phyloP scores from a whole-genome alignment of 2,888 invertebrate species.

The Salpingus planirostris region DNA sequence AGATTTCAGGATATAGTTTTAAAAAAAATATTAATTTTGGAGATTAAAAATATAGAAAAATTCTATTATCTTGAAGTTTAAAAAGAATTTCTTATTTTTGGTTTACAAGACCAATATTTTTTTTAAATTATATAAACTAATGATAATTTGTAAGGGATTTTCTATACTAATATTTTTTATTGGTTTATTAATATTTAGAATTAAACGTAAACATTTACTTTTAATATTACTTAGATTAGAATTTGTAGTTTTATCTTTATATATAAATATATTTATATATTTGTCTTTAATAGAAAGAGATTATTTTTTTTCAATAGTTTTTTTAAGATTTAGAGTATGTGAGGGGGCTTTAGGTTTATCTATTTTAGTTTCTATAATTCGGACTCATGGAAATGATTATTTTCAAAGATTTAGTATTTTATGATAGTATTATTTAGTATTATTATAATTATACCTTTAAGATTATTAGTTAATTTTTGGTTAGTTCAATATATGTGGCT shows the following conservation, averaged over 20 bases:
- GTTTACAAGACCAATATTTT: slow-evolving; percentile 60
- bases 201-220: slow-evolving; percentile 51
- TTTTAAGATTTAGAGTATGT: slow-evolving; percentile 46
- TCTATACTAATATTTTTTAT: slow-evolving; percentile 46
- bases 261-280: slow-evolving; percentile 5
- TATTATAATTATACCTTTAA: slow-evolving; percentile 46
- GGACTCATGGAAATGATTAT: slow-evolving; percentile 56
- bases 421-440: slow-evolving; percentile 51
- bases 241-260: slow-evolving; percentile 6
- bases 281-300: slow-evolving; percentile 34
- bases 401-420: slow-evolving; percentile 50
- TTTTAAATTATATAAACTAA: slow-evolving; percentile 56
- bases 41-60: slow-evolving; percentile 50
- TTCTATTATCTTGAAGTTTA: slow-evolving; percentile 51
- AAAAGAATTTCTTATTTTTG: slow-evolving; percentile 51
- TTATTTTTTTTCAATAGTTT: slow-evolving; percentile 51
- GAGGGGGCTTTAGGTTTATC: slow-evolving; percentile 55
- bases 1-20: slow-evolving; percentile 56
- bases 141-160: slow-evolving; percentile 41
- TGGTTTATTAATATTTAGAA: slow-evolving; percentile 47
- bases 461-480: slow-evolving; percentile 47
- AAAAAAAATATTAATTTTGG: slow-evolving; percentile 61
- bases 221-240: slow-evolving; percentile 48
- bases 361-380: slow-evolving; percentile 53
- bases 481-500: slow-evolving; percentile 47